phyloP scores from a whole-genome alignment of 2,113 vertebrate genomes.

The Hemiprocne comata region DNA sequence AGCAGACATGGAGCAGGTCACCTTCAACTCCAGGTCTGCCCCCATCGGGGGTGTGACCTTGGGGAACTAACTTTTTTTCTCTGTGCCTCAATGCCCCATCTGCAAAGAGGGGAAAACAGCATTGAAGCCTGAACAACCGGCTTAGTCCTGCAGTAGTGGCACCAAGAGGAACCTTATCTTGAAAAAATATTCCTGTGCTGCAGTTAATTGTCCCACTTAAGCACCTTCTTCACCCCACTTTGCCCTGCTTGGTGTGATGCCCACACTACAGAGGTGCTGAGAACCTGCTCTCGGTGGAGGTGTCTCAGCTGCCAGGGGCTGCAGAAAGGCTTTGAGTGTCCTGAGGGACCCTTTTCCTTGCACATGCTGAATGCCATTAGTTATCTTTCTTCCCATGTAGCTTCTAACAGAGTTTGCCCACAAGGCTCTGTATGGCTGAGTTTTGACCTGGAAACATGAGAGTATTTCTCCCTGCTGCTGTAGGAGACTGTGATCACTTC shows the following conservation, averaged over 20 bases:
- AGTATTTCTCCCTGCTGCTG: not conserved
- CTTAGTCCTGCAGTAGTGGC: not conserved
- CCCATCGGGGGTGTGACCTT: not conserved
- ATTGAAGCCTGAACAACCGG: not conserved
- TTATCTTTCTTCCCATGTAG: fast-evolving
- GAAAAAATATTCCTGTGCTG: not conserved
- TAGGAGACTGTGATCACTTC: not conserved
- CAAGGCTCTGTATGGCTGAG: fast-evolving
- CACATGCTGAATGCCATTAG: not conserved
- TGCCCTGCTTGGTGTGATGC: not conserved
- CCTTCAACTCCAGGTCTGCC: not conserved
- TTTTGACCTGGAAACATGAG: not conserved
- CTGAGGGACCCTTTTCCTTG: not conserved
- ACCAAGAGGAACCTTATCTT: not conserved
- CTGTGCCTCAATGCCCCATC: not conserved
- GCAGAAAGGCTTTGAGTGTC: not conserved
- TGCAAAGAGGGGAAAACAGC: not conserved
- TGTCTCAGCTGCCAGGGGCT: not conserved
- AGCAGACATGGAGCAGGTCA: not conserved
- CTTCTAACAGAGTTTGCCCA: not conserved
- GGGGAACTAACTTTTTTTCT: not conserved
- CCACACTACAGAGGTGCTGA: not conserved
- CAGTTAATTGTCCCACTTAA: not conserved
- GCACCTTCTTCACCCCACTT: not conserved
- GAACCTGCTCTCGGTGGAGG: not conserved